A percentile compares a stretch with the other conserved stretches of the same genome.
Conservation (phyloP, 1,140 invertebrate species). For the Brachionus plicatilis region DNA sequence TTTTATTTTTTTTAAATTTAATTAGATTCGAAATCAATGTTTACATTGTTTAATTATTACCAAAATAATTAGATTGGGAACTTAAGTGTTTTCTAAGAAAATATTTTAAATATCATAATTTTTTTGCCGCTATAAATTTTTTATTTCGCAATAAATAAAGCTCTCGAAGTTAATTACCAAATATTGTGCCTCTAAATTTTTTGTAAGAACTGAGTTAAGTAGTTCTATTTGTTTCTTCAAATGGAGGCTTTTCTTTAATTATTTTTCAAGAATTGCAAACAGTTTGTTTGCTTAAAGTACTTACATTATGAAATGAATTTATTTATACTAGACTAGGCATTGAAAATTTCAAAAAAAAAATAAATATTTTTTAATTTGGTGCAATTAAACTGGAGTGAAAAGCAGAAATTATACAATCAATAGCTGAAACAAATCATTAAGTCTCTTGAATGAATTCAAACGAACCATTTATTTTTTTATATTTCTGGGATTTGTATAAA, state of each 20-base stretch:
- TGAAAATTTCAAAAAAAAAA: neutral
- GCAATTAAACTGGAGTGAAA: neutral
- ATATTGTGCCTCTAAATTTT: neutral
- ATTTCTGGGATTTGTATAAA: neutral
- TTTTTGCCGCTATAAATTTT: too few relatives aligned
- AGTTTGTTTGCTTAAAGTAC: neutral
- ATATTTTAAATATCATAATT: neutral
- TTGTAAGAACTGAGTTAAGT: neutral
- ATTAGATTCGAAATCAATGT: too few relatives aligned
- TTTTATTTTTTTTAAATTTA: too few relatives aligned
- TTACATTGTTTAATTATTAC: too few relatives aligned
- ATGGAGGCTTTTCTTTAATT: neutral
- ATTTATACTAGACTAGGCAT: neutral
- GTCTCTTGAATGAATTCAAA: neutral
- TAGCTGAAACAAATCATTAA: neutral
- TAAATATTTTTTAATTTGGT: neutral
- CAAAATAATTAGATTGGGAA: neutral
- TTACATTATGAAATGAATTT: neutral
- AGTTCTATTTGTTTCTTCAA: neutral
- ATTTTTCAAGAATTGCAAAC: neutral
- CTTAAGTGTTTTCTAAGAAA: neutral
- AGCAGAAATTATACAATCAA: neutral
- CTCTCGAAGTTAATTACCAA: neutral
- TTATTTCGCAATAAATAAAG: neutral
- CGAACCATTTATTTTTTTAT: neutral